A percentile compares a stretch with the other conserved stretches of the same genome.
Conservation (phyloP, 2,888 invertebrate species). For the Lasioglossum morio region DNA sequence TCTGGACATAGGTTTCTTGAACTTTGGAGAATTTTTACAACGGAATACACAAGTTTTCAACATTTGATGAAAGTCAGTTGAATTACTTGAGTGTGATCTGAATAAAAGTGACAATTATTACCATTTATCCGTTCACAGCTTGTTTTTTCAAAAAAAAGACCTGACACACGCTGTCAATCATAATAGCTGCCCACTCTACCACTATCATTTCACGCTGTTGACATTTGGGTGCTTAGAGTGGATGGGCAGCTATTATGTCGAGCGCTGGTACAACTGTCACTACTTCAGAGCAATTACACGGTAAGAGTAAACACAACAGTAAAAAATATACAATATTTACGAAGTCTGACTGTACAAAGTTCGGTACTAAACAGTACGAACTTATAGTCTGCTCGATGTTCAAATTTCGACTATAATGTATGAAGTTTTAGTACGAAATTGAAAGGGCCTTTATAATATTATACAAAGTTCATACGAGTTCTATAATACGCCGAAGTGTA, state of each 20-base stretch:
- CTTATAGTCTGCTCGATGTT: neutral
- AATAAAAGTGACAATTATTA: neutral
- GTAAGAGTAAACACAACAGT: neutral
- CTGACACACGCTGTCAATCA: neutral
- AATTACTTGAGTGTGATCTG: neutral
- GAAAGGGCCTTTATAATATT: neutral
- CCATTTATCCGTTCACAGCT: neutral
- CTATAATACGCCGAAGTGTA: neutral
- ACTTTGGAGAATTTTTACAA: neutral
- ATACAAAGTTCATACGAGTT: neutral
- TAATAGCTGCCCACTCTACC: neutral
- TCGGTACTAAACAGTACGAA: neutral
- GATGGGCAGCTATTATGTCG: neutral
- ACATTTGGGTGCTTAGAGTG: neutral
- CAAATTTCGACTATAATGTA: neutral
- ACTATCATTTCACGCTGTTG: neutral
- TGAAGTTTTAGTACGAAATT: neutral
- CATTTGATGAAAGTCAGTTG: neutral
- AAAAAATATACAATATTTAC: slow-evolving; percentile 1
- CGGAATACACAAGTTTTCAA: neutral
- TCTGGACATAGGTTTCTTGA: too few species aligned
- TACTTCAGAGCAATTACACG: neutral
- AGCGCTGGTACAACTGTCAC: neutral
- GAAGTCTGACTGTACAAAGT: neutral
- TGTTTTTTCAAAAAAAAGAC: neutral